Base-by-base conservation (phyloP, 2,113 vertebrate species). In the Suncus etruscus region DNA sequence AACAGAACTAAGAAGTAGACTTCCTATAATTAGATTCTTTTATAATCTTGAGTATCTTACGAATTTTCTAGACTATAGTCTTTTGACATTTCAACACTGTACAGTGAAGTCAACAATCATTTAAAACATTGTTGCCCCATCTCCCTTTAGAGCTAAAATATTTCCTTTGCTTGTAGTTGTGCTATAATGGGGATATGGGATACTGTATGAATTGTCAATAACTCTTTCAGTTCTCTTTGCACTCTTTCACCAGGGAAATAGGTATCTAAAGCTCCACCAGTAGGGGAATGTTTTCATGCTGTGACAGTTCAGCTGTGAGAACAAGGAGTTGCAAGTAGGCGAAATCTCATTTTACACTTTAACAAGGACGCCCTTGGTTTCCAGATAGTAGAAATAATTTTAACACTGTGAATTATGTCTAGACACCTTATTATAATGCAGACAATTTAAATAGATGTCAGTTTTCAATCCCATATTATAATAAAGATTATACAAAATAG, bases 21-120 rank as follows among this genome's bases (percentile, higher is more conserved):
- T 97, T 97, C 61, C 68, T 96, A 94, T 96, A 97, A 97, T 98
- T 98, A 97, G 96, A 97, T 98, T 97, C 96, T 95, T 97, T 68
- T 97, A 95, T 96, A 96, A 95, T 97, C 94, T 94, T 90, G 92
- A 97, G 90, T 97, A 95, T 97, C 92, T 96, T 96, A 95, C 95
- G 92, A 97, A 97, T 92, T 91, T 96, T 91, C 93, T 96, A 95
- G 89, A 95, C 92, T 96, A 83, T 1, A 93, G 82, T 97, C 90
- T 96, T 97, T 91, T 97, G 95, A 93, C 92, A 95, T 95, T 94
- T 94, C 94, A 86, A 90, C n/a, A 92, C 95, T 97, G 92, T 93
- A 91, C 86, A 91, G 66, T 94, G 96, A 96, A 97, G 96, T 97
- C 95, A 97, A 66, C 83, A 97, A 81, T 95, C 90, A 93, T 96